Evolutionary conservation across 2,888 invertebrate species (phyloP).

Genomic region (Halocaridina rubra): DNA sequence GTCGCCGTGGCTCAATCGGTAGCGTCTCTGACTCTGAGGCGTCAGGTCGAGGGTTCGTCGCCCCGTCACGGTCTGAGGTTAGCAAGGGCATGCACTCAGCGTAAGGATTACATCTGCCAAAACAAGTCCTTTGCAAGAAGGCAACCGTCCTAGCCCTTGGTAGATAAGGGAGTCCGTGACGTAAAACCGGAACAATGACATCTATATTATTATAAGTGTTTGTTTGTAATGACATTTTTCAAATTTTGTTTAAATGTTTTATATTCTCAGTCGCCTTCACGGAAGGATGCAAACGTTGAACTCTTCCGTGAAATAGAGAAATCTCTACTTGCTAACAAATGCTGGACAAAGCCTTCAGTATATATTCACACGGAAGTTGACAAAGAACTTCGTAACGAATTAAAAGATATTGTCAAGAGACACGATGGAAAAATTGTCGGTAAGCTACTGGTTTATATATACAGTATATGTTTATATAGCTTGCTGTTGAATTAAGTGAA

Average conservation of each 20-base stretch:
- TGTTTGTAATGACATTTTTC: not conserved
- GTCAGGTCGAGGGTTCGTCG: too few relatives aligned
- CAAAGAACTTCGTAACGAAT: constrained; percentile 66
- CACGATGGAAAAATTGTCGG: constrained; percentile 83
- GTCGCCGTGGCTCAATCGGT: too few relatives aligned
- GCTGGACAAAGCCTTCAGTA: constrained; percentile 81
- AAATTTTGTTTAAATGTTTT: not conserved
- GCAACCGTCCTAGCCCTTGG: too few relatives aligned
- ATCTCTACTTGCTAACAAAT: constrained; percentile 82
- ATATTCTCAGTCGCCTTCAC: constrained; percentile 87
- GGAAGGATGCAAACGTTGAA: constrained; percentile 91
- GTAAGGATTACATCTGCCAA: too few relatives aligned
- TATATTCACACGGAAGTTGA: constrained; percentile 89
- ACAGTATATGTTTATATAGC: too few relatives aligned
- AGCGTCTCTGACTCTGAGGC: too few relatives aligned
- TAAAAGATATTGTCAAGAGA: constrained; percentile 84
- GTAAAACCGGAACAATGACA: too few relatives aligned
- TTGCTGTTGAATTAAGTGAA: too few relatives aligned
- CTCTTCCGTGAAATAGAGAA: constrained; percentile 93
- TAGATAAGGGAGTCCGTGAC: too few relatives aligned
- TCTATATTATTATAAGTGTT: not conserved
- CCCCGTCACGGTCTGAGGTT: too few relatives aligned
- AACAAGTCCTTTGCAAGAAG: not conserved
- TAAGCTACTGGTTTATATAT: too few relatives aligned
- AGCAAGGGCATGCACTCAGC: too few relatives aligned